Base-by-base conservation (phyloP, 2,113 vertebrate genomes). In the Platichthys flesus region DNA sequence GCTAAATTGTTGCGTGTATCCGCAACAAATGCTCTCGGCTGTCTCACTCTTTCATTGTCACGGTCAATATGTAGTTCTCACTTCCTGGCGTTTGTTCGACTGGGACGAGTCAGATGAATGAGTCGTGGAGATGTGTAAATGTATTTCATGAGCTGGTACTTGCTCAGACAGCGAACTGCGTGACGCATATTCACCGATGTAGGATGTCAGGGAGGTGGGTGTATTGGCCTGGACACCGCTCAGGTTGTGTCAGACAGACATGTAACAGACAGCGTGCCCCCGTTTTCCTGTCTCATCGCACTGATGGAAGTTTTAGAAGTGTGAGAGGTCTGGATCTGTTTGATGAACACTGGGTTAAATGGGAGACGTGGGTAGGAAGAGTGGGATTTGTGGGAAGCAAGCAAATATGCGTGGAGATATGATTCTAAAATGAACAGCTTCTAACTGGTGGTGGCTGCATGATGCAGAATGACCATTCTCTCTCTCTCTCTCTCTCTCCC, bases 141-240 rank as follows among this genome's bases (percentile, higher is more conserved):
- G 55, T 57, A 2, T 26, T 14, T 15, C 6, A 57, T 57, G 21
- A 65, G 45, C 28, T 59, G 26, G 8, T 42, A n/a, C 21, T 55
- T 56, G 42, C 73, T 37, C 52, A 79, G 71, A 60, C 55, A 18
- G 67, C 21, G 24, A 64, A 67, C 58, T 74, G 16, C 20, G 62
- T 88, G 84, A 87, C 84, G 87, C 82, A 81, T 71, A 62, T 77
- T 69, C 52, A 56, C 79, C 79, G 61, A 52, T 3, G 12, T 51
- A 23, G 28, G 18, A 42, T 78, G 62, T 61, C 68, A 63, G 63
- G 18, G 65, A 40, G 15, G 56, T 67, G 51, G 26, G 31, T 14
- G 63, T n/a, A 55, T 58, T 67, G 73, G 68, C 37, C 74, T 67
- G 66, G n/a, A 42, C 35, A 8, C 14, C 23, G 76, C 51, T n/a